Evolutionary conservation across 2,888 invertebrate genomes (phyloP), one percentile per base, ranked within the genome.

Genomic region (Yponomeuta cagnagella): DNA sequence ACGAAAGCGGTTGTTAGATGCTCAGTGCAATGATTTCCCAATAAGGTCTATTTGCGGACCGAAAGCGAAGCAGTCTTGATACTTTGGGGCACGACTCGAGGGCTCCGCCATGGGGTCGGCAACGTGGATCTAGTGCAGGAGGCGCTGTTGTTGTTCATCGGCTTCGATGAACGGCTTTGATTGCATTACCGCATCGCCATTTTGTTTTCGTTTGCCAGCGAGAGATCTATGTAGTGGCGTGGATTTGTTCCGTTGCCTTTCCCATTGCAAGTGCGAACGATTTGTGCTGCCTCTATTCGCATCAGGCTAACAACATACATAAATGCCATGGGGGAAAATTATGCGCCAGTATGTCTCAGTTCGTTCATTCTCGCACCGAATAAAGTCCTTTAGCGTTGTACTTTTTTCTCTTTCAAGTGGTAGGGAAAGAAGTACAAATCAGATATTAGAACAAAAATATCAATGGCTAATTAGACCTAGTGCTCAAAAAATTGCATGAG

Each of bases 1-100:
- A 78, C 80, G 86, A 78, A 90, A 87, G 81, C 90, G 90, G 90
- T 87, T 73, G 1, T 30, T 70, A 58, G 52, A 58, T 58, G 52
- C 52, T 58, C 52, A 58, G 52, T 58, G 52, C 52, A 58, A 58
- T 58, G 52, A 58, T 58, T 58, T 58, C 12, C 52, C 52, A 58
- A 58, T 58, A 58, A 58, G 52, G 52, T 58, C 52, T 58, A 58
- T 58, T 58, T 58, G 52, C 52, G 52, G 52, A 58, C 52, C 52
- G 52, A 58, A 58, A 58, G 52, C 52, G 52, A 58, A 58, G 52
- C 52, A 58, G 52, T 58, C 52, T 58, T 58, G 15, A 58, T 58
- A 58, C 52, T 58, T 58, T 58, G 15, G 52, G 52, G 52, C 52
- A 2, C 15, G 52, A 15, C 52, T 58, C 15, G 52, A 58, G 52